phyloP scores from a whole-genome alignment of 2,113 vertebrate species.

The Gymnobelideus leadbeateri region DNA sequence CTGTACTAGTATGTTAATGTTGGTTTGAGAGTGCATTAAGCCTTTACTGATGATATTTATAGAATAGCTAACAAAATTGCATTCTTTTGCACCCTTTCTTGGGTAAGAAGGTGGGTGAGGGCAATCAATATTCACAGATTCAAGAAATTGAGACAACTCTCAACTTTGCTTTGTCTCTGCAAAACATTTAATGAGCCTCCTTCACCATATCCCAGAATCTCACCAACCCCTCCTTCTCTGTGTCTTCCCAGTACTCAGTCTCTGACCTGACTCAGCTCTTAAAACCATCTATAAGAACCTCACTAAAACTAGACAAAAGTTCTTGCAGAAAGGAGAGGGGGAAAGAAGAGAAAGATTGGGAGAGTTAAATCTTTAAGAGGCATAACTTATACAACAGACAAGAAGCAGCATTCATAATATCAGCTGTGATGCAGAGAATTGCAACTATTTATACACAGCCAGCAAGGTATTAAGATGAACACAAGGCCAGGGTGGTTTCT shows the following conservation, averaged over 20 bases:
- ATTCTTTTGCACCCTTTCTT: slow-evolving; percentile 76
- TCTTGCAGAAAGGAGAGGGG: slow-evolving; percentile 23
- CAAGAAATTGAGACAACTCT: slow-evolving; percentile 81
- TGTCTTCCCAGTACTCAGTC: slow-evolving; percentile 65
- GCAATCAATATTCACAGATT: slow-evolving; percentile 78
- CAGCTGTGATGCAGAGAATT: slow-evolving; percentile 71
- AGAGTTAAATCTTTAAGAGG: not conserved
- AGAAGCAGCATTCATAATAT: slow-evolving; percentile 66
- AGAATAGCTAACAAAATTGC: slow-evolving; percentile 78
- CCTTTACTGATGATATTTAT: slow-evolving; percentile 80
- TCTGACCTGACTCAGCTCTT: slow-evolving; percentile 82
- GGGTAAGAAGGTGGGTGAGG: slow-evolving; percentile 77
- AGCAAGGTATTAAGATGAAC: slow-evolving; percentile 84
- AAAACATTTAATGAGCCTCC: slow-evolving; percentile 80
- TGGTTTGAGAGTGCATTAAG: slow-evolving; percentile 79
- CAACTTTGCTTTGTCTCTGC: slow-evolving; percentile 85
- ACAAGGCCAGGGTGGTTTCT: slow-evolving; percentile 87
- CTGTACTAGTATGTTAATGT: slow-evolving; percentile 75
- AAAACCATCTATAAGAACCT: slow-evolving; percentile 70
- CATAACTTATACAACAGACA: slow-evolving; percentile 66
- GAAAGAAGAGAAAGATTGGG: not conserved
- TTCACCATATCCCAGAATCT: slow-evolving; percentile 58
- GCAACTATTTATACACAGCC: slow-evolving; percentile 84
- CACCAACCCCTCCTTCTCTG: slow-evolving; percentile 26
- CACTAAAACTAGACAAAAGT: slow-evolving; percentile 72